phyloP scores from a whole-genome alignment of 2,113 vertebrate genomes.

The Pseudopipra pipra region DNA sequence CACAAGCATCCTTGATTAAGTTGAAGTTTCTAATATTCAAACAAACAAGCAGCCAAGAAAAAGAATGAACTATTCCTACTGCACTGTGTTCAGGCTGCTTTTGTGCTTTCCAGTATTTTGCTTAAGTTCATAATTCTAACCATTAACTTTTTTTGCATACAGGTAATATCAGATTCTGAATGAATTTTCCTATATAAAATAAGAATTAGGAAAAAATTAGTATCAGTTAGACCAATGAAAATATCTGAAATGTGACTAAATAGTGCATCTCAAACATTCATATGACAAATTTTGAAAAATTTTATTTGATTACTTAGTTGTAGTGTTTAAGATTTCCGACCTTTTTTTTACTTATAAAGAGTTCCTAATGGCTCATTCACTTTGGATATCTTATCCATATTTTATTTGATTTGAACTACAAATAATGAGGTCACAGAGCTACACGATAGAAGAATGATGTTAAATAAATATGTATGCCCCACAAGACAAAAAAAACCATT shows the following conservation, averaged over 20 bases:
- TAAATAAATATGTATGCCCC: neutral
- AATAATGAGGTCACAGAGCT: neutral
- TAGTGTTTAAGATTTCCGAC: neutral
- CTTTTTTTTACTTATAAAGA: neutral
- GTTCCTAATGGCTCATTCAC: neutral
- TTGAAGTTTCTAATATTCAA: neutral
- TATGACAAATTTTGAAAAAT: neutral
- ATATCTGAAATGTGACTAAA: neutral
- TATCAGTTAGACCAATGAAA: neutral
- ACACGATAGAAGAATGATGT: neutral
- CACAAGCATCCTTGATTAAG: neutral
- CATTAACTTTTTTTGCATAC: neutral
- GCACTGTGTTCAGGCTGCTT: neutral
- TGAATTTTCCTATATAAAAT: neutral
- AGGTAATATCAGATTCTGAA: neutral
- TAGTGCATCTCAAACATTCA: neutral
- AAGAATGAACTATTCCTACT: neutral
- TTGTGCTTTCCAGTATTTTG: neutral
- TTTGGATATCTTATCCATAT: neutral
- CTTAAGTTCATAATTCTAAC: neutral
- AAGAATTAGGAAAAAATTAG: neutral
- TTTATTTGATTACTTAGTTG: neutral
- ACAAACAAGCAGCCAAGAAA: neutral
- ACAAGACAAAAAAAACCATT: neutral
- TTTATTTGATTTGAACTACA: neutral